Evolutionary conservation across 2,888 invertebrate genomes (phyloP), one percentile per base, ranked within the genome.

Genomic region (Allacma fusca): DNA sequence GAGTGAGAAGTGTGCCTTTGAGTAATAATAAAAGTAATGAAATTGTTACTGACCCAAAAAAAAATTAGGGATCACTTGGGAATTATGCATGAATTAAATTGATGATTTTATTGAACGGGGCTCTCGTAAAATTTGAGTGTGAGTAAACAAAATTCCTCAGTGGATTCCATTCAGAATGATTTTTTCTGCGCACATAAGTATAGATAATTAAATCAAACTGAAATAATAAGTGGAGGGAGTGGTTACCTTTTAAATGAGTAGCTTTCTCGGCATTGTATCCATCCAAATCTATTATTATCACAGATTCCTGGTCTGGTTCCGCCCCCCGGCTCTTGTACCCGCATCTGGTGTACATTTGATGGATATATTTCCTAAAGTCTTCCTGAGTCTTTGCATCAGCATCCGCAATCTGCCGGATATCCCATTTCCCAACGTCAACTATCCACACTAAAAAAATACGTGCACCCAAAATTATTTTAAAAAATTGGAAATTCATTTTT

Each of bases 261-360:
- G 62, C 62, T n/a, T 62, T 62, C 24, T 62, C 62, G 2, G 24
- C 62, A 23, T 23, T 62, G 62, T 24, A 62, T 23, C 62, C 62
- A 13, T 62, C 62, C 62, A 62, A 13, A 24, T 62, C 62, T 23
- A 62, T 62, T 23, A 62, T 12, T 12, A 62, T n/a, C 9, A 62
- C 23, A 19, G 62, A 62, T 23, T 24, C 12, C 2, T 23, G 23
- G 2, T 26, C 26, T 23, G 62, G 62, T 23, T 21, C 23, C 4
- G 26, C 21, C 2, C 24, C 62, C 16, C 24, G 21, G 24, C 26
- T 62, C 24, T 62, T 62, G 9, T 9, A 1, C 16, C 24, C 62
- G 7, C 24, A 23, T 13, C 62, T 12, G 4, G 62, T 62, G 24
- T 62, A 62, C 62, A 62, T 62, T 62, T 62, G 62, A 2, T 26